Evolutionary conservation across 2,113 vertebrate genomes (phyloP).

Genomic region (Onychostoma macrolepis): DNA sequence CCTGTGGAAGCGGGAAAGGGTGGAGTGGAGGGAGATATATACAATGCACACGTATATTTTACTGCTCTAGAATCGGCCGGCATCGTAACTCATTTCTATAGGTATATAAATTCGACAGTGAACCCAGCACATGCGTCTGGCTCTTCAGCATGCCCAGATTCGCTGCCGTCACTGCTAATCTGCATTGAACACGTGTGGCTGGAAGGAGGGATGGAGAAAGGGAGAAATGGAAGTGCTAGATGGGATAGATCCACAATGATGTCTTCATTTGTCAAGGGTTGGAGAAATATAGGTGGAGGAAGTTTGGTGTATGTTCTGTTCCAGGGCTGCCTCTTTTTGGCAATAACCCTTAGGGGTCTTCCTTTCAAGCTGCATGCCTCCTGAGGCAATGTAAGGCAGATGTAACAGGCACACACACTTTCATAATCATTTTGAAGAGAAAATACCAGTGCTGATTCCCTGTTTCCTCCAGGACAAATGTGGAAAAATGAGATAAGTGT

Average conservation of each 20-base stretch:
- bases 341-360: conserved; percentile 41
- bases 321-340: conserved; percentile 12
- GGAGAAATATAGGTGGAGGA: conserved; percentile 2
- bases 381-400: conserved; percentile 27
- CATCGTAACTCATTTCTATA: conserved; percentile 68
- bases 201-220: conserved; percentile 3
- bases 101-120: conserved; percentile 64
- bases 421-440: conserved; percentile 49
- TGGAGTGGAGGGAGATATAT: conserved; percentile 45
- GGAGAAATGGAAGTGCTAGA: conserved; percentile 2
- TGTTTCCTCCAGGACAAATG: conserved; percentile 59
- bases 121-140: conserved; percentile 57
- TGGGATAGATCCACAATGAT: conserved; percentile 41
- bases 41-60: conserved; percentile 57
- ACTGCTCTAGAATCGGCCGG: conserved; percentile 55
- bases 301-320: conserved; percentile 37
- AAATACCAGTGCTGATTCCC: conserved; percentile 43
- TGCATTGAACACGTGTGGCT: conserved; percentile 57
- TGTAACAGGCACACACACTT: conserved; percentile 32
- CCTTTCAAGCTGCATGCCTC: conserved; percentile 44
- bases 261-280: conserved; percentile 46
- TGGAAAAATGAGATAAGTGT: conserved; percentile 66
- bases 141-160: conserved; percentile 58
- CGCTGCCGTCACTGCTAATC: conserved; percentile 55
- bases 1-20: conserved; percentile 26